These are phyloP conservation scores for Mimas tiliae DNA, from an alignment of 2,888 invertebrate genomes.

Conservation along the genomic window DNA sequence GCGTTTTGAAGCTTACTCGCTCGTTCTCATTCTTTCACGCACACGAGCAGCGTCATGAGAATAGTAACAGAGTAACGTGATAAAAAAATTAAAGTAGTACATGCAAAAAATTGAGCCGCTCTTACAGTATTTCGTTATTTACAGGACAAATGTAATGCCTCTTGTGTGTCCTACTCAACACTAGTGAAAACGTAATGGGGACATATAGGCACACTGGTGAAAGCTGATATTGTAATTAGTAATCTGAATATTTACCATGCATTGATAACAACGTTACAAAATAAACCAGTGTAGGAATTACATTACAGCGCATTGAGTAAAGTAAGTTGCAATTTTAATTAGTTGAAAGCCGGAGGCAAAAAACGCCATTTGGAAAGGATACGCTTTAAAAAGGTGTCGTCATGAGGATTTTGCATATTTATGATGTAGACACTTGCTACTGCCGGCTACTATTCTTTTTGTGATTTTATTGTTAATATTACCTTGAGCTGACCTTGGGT, in stretches of 20 bases:
- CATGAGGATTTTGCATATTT: conserved; percentile 4
- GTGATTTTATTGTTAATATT: not conserved
- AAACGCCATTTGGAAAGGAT: conserved; percentile 6
- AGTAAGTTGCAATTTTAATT: conserved; percentile 11
- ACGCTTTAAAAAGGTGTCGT: conserved; percentile 8
- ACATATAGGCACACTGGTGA: not conserved
- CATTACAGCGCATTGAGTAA: conserved; percentile 4
- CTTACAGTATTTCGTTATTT: too few species aligned
- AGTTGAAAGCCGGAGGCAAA: conserved; percentile 11
- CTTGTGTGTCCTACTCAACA: too few species aligned
- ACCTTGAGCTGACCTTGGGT: too few species aligned
- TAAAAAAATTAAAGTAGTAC: too few species aligned
- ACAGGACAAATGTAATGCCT: too few species aligned
- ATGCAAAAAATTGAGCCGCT: too few species aligned
- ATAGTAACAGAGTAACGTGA: too few species aligned
- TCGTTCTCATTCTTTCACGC: too few species aligned
- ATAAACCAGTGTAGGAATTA: not conserved
- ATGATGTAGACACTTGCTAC: conserved; percentile 11
- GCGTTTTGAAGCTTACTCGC: too few species aligned
- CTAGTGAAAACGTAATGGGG: too few species aligned
- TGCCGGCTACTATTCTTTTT: not conserved
- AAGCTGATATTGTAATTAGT: not conserved
- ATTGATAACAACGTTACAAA: not conserved
- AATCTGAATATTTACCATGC: not conserved
- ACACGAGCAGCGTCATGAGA: too few species aligned